Conservation (phyloP, 1,140 invertebrate genomes). For the Sitobion miscanthi region DNA sequence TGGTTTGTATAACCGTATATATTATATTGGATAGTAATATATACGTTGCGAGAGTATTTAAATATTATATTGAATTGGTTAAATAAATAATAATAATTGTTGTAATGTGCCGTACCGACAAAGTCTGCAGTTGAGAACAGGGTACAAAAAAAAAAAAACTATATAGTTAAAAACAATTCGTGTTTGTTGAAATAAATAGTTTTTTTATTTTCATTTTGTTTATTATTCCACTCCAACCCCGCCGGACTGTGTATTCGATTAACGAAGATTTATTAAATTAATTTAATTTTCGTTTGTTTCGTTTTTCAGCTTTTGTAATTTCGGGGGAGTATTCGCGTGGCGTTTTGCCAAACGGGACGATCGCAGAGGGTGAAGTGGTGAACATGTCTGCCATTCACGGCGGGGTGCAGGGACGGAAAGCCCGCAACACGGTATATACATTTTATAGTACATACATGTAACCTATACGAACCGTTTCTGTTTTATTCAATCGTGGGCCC, state of each 20-base stretch:
- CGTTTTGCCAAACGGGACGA: neutral
- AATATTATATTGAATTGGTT: neutral
- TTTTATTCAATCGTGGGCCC: neutral
- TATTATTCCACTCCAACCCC: neutral
- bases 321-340: conserved; percentile 12
- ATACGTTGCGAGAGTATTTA: neutral
- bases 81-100: neutral
- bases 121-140: neutral
- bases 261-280: neutral
- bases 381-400: neutral
- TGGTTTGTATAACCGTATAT: neutral
- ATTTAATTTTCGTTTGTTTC: conserved; percentile 28
- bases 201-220: neutral
- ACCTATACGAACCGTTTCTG: neutral
- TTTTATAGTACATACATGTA: neutral
- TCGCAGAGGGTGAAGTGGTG: neutral
- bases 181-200: neutral
- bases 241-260: neutral
- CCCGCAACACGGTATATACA: neutral
- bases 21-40: neutral
- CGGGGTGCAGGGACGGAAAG: neutral
- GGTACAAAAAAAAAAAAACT: neutral
- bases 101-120: neutral
- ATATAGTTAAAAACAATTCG: neutral
- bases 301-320: conserved; percentile 21